Evolutionary conservation across 2,888 invertebrate genomes (phyloP).

Genomic region (Drosophila kuntzei): DNA sequence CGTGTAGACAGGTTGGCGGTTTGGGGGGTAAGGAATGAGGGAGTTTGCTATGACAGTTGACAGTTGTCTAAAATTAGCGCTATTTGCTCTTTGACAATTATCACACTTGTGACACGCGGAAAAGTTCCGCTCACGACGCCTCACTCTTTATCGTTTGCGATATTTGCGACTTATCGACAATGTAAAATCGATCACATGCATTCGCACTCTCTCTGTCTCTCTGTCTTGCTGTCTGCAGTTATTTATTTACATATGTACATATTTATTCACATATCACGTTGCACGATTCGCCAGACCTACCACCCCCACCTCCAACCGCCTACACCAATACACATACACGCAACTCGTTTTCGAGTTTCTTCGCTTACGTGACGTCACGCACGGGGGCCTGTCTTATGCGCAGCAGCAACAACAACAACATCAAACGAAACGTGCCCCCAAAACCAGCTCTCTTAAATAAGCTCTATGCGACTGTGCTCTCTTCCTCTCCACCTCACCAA

Average conservation of each 20-base stretch:
- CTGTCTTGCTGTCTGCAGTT: conserved; percentile 8
- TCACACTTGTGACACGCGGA: conserved; percentile 44
- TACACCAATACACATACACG: not conserved
- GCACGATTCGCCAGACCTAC: conserved; percentile 39
- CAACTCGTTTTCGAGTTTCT: conserved; percentile 39
- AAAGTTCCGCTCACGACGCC: not conserved
- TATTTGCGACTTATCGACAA: conserved; percentile 48
- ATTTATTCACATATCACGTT: conserved; percentile 57
- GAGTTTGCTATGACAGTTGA: conserved; percentile 25
- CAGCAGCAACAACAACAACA: conserved; percentile 32
- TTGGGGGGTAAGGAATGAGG: not conserved
- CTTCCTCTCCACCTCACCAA: not conserved
- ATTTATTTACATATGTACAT: conserved; percentile 2
- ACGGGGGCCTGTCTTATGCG: conserved; percentile 76
- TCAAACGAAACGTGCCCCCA: conserved; percentile 69
- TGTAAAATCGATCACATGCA: conserved; percentile 57
- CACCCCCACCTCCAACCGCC: not conserved
- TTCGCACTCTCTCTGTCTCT: conserved; percentile 2
- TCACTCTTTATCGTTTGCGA: conserved; percentile 34
- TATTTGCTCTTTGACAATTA: conserved; percentile 36
- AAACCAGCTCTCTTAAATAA: conserved; percentile 58
- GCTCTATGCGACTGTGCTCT: conserved; percentile 18
- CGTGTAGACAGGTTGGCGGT: conserved; percentile 8
- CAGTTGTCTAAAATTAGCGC: conserved; percentile 48
- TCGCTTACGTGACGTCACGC: conserved; percentile 79